Base-by-base conservation (phyloP, 2,888 invertebrate genomes). In the Ectemnius lituratus region DNA sequence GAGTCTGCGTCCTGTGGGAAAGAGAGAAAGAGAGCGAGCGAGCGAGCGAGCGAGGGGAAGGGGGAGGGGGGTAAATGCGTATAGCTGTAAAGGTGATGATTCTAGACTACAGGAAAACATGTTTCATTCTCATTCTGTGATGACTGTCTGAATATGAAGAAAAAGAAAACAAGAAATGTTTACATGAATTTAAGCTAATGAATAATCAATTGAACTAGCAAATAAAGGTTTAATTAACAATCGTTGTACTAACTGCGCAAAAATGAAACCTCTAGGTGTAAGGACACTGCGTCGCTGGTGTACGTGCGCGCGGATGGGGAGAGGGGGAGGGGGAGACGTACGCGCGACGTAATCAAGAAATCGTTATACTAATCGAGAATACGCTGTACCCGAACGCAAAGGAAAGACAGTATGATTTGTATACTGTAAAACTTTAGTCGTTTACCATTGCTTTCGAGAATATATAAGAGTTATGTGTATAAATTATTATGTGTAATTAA, bases 111-210 rank as follows among this genome's bases (percentile, higher is more conserved):
- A 71, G 59, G 52, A 63, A 79, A 78, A 78, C 78, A 87, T 84
- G 85, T 89, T 89, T 89, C 87, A 88, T 89, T 89, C 88, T 88
- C 85, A 89, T 88, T 88, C 88, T 89, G 89, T 89, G 89, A 89
- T 89, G 89, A 88, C 84, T 88, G 88, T 88, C 85, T 85, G 88
- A 85, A 85, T 88, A 87, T 80, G 64, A 70, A 58, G 76, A 62
- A 61, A 6, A 64, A 81, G 74, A 79, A 67, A 77, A 77, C 56
- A 70, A 71, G 64, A 80, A 80, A 85, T 84, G 85, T 88, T 88
- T 85, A 86, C 85, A 83, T 85, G 80, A 87, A 85, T 81, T 84
- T 84, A 84, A 82, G 83, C 79, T 84, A 84, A 83, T 65, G 80
- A 87, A 81, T 79, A 84, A 85, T 81, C 76, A 73, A 85, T 83